Base-by-base conservation (phyloP, 2,797 vertebrate genomes). In the Neoniphon sammara region DNA sequence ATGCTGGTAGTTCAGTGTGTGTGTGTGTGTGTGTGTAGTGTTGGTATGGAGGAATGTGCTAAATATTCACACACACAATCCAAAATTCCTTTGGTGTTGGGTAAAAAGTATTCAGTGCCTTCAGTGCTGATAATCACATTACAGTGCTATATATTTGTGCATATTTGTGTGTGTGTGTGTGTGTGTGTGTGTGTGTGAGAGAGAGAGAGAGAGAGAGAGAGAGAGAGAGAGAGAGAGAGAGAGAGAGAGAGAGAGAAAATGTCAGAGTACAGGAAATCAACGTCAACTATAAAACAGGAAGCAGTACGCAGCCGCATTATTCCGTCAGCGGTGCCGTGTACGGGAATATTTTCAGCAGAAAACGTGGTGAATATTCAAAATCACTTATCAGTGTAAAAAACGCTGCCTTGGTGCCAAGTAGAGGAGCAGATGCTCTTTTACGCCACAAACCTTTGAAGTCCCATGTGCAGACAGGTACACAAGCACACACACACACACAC, bases 351-450 rank as follows among this genome's bases (percentile, higher is more conserved):
- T 25, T 73, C 18, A 55, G 59, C 47, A 71, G 58, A 77, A 70
- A 81, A 65, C 79, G 76, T 21, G 80, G 84, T 54, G 62, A 85
- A 58, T 44, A 1, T 49, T 80, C 12, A 21, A 66, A 68, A 63
- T 14, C 72, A 79, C 47, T 80, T 49, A 27, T 39, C 50, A 17
- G 69, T 55, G 60, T 60, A 54, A 49, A 75, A 71, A 72, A 21
- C 11, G 14, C 57, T 55, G 55, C 59, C 73, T 71, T 75, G 47
- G 80, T 80, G 83, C 78, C 52, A 52, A 82, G 81, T n/a, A 69
- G 58, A 81, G 75, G 69, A 68, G 80, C 80, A 85, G 83, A 85
- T 81, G 80, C 81, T 91, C 76, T 75, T 76, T 77, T 58, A 49
- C 50, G 20, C 78, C 53, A 75, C 46, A 66, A 79, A 76, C 83